Percentiles rank a stretch among this genome's conserved stretches.
phyloP scores from a whole-genome alignment of 2,113 vertebrate species.

The Tursiops truncatus region DNA sequence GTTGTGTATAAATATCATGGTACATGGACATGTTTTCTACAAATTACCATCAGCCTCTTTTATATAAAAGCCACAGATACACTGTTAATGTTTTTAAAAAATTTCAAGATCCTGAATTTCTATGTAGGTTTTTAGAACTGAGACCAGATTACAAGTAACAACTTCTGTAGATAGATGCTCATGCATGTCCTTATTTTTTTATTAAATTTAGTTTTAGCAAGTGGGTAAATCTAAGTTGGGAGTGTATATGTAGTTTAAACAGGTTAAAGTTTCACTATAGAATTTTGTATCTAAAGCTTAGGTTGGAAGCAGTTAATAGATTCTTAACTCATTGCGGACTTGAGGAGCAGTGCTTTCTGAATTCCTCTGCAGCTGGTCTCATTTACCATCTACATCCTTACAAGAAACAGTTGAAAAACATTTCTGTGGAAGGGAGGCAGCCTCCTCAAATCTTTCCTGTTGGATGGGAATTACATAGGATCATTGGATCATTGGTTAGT shows the following conservation, averaged over 20 bases:
- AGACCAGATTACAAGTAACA: not conserved
- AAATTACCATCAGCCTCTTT: conserved; percentile 76
- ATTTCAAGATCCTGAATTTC: conserved; percentile 45
- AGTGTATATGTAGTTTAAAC: conserved; percentile 57
- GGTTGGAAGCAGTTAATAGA: conserved; percentile 73
- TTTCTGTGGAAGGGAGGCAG: conserved; percentile 75
- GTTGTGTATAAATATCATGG: conserved; percentile 82
- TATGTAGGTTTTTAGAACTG: conserved; percentile 48
- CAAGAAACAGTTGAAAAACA: conserved; percentile 75
- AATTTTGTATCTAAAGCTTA: conserved; percentile 66
- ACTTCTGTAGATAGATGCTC: conserved; percentile 22
- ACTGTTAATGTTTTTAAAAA: not conserved
- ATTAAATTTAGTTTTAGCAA: conserved; percentile 55
- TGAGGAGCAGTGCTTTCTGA: conserved; percentile 72
- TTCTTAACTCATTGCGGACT: conserved; percentile 52
- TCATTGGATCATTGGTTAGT: conserved; percentile 82
- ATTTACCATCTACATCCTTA: conserved; percentile 78
- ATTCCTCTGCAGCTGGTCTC: conserved; percentile 80
- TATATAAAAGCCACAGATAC: conserved; percentile 56
- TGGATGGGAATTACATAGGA: conserved; percentile 78
- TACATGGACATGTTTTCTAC: conserved; percentile 79
- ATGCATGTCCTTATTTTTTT: not conserved
- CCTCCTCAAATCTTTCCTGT: conserved; percentile 61
- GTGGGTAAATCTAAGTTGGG: not conserved
- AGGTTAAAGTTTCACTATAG: conserved; percentile 61